These are phyloP conservation scores for Phragmatobia fuliginosa DNA, from an alignment of 2,888 invertebrate species.

Conservation along the genomic window DNA sequence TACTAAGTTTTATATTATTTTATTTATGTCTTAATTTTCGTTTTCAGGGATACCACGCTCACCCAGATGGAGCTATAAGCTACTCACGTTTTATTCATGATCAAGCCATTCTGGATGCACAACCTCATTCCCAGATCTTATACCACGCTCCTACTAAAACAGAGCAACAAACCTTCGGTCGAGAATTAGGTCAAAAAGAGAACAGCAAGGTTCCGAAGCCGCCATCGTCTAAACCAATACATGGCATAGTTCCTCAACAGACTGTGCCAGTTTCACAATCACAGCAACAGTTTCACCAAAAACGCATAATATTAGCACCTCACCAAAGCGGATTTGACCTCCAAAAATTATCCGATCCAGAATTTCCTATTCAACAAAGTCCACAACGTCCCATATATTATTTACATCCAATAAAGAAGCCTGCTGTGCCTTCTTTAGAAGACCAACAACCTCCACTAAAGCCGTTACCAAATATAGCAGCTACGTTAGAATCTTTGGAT, in stretches of 20 bases:
- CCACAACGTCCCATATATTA: not conserved
- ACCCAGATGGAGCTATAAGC: conserved; percentile 69
- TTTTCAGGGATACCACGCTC: conserved; percentile 63
- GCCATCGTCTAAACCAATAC: not conserved
- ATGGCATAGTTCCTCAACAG: not conserved
- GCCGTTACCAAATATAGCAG: not conserved
- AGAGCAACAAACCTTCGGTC: not conserved
- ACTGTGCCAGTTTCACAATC: not conserved
- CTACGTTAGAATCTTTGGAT: not conserved
- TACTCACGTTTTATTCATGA: conserved; percentile 72
- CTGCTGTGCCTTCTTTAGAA: not conserved
- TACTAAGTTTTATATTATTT: not conserved
- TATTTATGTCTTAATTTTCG: not conserved
- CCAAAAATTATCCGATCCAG: not conserved
- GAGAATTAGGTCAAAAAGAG: not conserved
- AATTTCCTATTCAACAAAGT: conserved; percentile 3
- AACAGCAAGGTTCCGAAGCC: conserved; percentile 12
- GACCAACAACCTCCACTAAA: not conserved
- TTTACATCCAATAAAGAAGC: conserved; percentile 11
- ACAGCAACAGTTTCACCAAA: not conserved
- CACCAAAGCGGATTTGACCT: not conserved
- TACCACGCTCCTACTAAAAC: not conserved
- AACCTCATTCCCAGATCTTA: conserved; percentile 2
- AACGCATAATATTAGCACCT: not conserved
- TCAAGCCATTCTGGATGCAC: conserved; percentile 38